Conservation (phyloP, 2,797 vertebrate genomes). For the Hapalemur alaotrensis region DNA sequence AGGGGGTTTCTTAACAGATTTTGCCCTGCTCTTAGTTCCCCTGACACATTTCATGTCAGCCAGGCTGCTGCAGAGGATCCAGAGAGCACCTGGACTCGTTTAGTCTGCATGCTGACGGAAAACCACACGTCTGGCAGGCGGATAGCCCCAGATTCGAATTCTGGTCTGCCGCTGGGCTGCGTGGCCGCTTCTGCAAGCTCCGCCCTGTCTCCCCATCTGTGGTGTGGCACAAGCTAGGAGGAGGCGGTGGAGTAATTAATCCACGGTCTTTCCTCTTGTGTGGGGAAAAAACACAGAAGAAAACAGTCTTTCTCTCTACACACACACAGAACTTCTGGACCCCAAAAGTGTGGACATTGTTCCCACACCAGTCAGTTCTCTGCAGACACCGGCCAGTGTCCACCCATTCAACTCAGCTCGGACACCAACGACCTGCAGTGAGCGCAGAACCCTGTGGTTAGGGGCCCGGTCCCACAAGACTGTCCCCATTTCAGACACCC, state of each 20-base stretch:
- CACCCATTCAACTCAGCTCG: not conserved
- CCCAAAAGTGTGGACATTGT: not conserved
- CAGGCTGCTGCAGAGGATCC: not conserved
- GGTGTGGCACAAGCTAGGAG: not conserved
- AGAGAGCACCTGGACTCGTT: too few relatives aligned
- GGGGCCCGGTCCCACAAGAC: not conserved
- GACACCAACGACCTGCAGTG: not conserved
- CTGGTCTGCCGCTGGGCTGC: not conserved
- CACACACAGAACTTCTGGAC: not conserved
- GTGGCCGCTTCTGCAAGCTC: not conserved
- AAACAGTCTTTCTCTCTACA: not conserved
- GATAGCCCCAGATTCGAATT: not conserved
- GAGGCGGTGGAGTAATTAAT: not conserved
- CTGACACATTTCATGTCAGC: not conserved
- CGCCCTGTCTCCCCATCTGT: not conserved
- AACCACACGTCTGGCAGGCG: not conserved
- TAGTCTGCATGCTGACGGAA: not conserved
- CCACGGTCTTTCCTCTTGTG: not conserved
- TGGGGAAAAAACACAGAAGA: not conserved
- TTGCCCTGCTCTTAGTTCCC: not conserved
- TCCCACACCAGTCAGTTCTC: not conserved
- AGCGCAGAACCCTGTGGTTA: too few relatives aligned
- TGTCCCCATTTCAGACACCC: not conserved
- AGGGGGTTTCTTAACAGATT: not conserved
- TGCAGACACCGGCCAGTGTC: not conserved